Conservation (phyloP, 1,140 invertebrate genomes). For the Eciton burchellii region DNA sequence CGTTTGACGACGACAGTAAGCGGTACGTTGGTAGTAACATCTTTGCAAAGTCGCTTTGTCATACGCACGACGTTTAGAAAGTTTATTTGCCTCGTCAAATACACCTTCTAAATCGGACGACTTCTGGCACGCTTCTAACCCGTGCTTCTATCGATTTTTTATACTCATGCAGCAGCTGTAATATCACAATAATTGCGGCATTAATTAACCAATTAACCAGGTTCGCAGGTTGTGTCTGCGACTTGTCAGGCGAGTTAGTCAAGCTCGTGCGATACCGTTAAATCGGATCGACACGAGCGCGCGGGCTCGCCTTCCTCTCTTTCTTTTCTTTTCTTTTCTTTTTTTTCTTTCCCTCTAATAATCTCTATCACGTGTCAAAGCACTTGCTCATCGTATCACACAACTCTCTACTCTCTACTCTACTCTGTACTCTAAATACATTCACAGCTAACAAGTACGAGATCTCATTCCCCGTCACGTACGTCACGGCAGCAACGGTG, state of each 20-base stretch:
- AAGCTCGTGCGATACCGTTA: too few species aligned
- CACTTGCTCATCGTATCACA: constrained; percentile 7
- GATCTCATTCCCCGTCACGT: constrained; percentile 27
- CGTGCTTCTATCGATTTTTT: constrained; percentile 62
- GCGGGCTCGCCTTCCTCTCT: not conserved
- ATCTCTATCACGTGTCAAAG: constrained; percentile 31
- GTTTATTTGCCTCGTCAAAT: constrained; percentile 55
- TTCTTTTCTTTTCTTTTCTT: too few species aligned
- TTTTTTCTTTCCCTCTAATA: too few species aligned
- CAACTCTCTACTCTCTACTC: constrained; percentile 34
- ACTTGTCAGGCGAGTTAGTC: too few species aligned
- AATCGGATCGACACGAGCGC: not conserved
- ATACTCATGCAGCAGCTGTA: constrained; percentile 61
- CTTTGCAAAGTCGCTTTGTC: constrained; percentile 43
- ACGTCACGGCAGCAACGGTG: too few species aligned
- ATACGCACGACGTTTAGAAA: constrained; percentile 51
- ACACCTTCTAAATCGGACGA: constrained; percentile 58
- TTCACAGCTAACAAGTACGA: constrained; percentile 35
- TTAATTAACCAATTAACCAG: constrained; percentile 52
- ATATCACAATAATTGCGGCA: constrained; percentile 57
- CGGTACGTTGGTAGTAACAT: constrained; percentile 56
- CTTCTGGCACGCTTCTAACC: constrained; percentile 52
- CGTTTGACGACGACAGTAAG: constrained; percentile 48
- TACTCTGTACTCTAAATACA: constrained; percentile 49
- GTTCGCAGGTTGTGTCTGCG: not conserved